phyloP scores from a whole-genome alignment of 2,113 vertebrate species.

The Cebus imitator region DNA sequence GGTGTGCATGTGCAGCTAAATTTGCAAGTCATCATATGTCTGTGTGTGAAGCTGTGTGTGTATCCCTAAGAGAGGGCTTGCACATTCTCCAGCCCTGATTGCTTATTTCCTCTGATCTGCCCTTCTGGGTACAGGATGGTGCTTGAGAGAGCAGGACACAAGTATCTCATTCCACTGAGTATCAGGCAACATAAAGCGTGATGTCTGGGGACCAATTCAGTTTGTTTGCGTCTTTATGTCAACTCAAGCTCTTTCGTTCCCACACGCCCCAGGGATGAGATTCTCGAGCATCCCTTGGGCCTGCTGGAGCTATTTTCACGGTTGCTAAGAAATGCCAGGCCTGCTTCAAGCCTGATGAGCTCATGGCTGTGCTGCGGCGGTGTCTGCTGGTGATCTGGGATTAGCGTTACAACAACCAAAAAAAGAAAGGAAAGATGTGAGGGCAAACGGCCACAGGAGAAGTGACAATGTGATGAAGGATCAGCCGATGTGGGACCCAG shows the following conservation, averaged over 20 bases:
- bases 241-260: slow-evolving; percentile 47
- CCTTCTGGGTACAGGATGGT: neutral
- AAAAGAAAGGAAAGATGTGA: slow-evolving; percentile 61
- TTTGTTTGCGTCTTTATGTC: slow-evolving; percentile 73
- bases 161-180: neutral
- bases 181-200: neutral
- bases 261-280: slow-evolving; percentile 39
- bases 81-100: neutral
- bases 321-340: slow-evolving; percentile 83
- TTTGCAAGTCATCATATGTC: neutral
- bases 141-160: neutral
- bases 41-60: neutral
- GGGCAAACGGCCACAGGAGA: slow-evolving; percentile 27
- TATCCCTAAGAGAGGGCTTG: neutral
- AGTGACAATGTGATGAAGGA: slow-evolving; percentile 24
- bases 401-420: slow-evolving; percentile 76
- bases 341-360: slow-evolving; percentile 77
- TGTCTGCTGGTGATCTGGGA: slow-evolving; percentile 76
- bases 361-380: slow-evolving; percentile 75
- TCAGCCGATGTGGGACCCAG: neutral
- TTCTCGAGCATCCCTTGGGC: slow-evolving; percentile 35
- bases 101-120: neutral
- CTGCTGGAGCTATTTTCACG: slow-evolving; percentile 68
- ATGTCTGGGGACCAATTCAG: neutral
- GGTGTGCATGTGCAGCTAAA: rapidly evolving